Conservation (phyloP, 2,888 invertebrate species). For the Drosophila dives region DNA sequence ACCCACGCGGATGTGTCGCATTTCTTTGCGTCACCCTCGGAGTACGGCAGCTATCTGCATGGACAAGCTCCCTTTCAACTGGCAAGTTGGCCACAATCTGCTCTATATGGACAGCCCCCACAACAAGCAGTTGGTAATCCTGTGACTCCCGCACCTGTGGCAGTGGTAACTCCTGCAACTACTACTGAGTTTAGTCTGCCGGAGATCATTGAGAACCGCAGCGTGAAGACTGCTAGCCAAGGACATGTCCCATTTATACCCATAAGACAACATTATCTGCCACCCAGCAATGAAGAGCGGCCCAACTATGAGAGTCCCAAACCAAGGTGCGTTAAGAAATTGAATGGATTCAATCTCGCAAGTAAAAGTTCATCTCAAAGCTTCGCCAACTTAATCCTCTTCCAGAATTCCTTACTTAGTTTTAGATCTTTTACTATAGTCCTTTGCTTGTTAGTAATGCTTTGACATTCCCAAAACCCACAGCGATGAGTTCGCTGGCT, state of each 20-base stretch:
- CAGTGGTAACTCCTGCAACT: slow-evolving; percentile 73
- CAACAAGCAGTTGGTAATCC: slow-evolving; percentile 29
- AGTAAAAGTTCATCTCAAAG: not conserved
- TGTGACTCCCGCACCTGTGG: slow-evolving; percentile 63
- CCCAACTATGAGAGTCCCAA: slow-evolving; percentile 77
- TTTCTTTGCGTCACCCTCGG: slow-evolving; percentile 66
- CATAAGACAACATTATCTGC: slow-evolving; percentile 74
- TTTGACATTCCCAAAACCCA: not conserved
- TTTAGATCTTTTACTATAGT: no score
- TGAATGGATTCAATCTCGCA: not conserved
- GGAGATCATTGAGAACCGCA: slow-evolving; percentile 83
- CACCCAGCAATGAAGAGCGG: slow-evolving; percentile 70
- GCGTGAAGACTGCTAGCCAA: slow-evolving; percentile 49
- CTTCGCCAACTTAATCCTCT: not conserved
- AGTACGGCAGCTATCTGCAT: slow-evolving; percentile 67
- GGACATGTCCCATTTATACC: slow-evolving; percentile 79
- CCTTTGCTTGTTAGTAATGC: not conserved
- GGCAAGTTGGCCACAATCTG: slow-evolving; percentile 41
- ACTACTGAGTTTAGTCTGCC: slow-evolving; percentile 81
- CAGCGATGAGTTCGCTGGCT: slow-evolving; percentile 64
- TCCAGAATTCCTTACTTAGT: not conserved
- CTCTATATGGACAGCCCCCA: slow-evolving; percentile 61
- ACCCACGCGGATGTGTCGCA: slow-evolving; percentile 74
- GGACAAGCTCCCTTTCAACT: slow-evolving; percentile 60
- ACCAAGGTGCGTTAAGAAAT: slow-evolving; percentile 55